Evolutionary conservation across 2,797 vertebrate species (phyloP).

Genomic region (Borostomias antarcticus): DNA sequence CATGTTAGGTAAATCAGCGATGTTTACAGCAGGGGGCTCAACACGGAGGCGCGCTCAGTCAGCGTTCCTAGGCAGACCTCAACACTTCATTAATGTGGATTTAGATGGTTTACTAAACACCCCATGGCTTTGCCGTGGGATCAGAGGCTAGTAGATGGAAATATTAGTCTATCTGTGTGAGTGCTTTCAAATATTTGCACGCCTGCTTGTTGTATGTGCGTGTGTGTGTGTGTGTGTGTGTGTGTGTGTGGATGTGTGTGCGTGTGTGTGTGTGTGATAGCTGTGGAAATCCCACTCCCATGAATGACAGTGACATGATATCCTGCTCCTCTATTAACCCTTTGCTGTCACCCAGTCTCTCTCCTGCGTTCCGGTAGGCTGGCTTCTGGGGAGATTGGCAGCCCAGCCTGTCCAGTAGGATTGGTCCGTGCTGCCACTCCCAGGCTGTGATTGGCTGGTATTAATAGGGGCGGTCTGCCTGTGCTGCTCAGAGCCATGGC

Average conservation of each 20-base stretch:
- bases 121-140: too few relatives aligned
- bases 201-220: too few relatives aligned
- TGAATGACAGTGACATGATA: conserved; percentile 65
- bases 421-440: conserved; percentile 38
- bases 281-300: conserved; percentile 60
- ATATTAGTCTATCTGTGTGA: too few relatives aligned
- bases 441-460: conserved; percentile 59
- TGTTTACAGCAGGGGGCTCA: conserved; percentile 34
- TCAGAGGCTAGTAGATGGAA: too few relatives aligned
- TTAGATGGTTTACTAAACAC: background rate
- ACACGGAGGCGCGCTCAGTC: conserved; percentile 4
- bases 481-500: conserved; percentile 61
- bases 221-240: conserved; percentile 21
- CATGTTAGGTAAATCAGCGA: conserved; percentile 33
- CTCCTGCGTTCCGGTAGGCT: conserved; percentile 57
- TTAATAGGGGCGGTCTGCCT: conserved; percentile 73
- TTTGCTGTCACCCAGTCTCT: conserved; percentile 64
- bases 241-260: conserved; percentile 43
- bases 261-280: conserved; percentile 28
- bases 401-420: conserved; percentile 7
- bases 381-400: conserved; percentile 40
- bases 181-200: too few relatives aligned
- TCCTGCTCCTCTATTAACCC: conserved; percentile 60
- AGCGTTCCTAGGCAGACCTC: conserved; percentile 15
- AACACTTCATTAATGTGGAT: background rate